phyloP scores from a whole-genome alignment of 2,888 invertebrate species.

The Tetheella fluctuosa region DNA sequence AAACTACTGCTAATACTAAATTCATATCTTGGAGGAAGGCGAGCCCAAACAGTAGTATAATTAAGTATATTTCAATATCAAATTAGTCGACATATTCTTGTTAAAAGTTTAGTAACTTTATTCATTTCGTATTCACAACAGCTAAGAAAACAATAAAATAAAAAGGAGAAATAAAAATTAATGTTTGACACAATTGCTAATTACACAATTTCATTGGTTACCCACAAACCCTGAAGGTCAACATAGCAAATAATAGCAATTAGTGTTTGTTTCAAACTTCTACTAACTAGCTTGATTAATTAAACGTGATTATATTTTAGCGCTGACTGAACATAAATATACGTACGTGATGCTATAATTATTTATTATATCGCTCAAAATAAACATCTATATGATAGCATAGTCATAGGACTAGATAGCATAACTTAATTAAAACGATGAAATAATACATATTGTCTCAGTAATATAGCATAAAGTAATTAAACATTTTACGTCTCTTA shows the following conservation, averaged over 20 bases:
- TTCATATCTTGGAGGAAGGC: no score
- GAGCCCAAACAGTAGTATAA: no score
- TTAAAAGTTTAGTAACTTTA: not conserved
- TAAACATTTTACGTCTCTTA: no score
- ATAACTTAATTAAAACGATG: no score
- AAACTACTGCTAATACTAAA: no score
- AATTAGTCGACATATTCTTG: no score
- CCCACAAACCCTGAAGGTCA: not conserved
- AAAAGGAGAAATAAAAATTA: not conserved
- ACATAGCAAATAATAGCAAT: constrained; percentile 29
- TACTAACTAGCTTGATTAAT: constrained; percentile 23
- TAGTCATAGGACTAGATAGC: no score
- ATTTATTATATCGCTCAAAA: no score
- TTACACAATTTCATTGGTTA: constrained; percentile 7
- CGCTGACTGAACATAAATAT: not conserved
- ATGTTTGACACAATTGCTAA: not conserved
- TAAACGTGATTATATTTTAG: constrained; percentile 10
- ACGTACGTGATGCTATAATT: no score
- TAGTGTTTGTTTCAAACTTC: constrained; percentile 27
- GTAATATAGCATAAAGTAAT: no score
- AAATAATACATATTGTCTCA: no score
- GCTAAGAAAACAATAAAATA: not conserved
- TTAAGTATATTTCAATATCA: not conserved
- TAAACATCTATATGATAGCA: no score
- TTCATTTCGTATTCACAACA: not conserved